Percentiles rank a stretch among this genome's conserved stretches.
phyloP scores from a whole-genome alignment of 2,797 vertebrate species.

The Uromys caudimaculatus region DNA sequence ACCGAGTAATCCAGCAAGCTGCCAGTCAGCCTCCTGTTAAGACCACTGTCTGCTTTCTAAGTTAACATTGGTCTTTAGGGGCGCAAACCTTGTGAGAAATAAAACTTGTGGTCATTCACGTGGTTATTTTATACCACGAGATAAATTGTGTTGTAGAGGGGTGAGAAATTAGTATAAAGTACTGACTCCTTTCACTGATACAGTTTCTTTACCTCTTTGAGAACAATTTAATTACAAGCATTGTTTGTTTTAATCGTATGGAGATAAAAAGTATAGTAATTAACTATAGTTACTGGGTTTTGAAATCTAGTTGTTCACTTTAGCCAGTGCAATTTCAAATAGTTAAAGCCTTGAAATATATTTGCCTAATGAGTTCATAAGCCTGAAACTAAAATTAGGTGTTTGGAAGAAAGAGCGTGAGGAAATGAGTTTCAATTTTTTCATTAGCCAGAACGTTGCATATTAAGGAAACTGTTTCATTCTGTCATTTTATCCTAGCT shows the following conservation, averaged over 20 bases:
- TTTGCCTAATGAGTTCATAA: constrained; percentile 65
- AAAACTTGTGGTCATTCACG: constrained; percentile 8
- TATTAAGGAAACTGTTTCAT: constrained; percentile 49
- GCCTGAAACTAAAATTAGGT: constrained; percentile 58
- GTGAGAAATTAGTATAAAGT: neutral
- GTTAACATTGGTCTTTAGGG: constrained; percentile 14
- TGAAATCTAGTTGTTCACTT: constrained; percentile 61
- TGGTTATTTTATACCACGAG: neutral
- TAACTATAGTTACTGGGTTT: constrained; percentile 54
- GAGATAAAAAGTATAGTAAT: constrained; percentile 46
- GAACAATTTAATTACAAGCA: constrained; percentile 62
- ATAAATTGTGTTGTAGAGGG: constrained; percentile 7
- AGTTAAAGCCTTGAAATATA: constrained; percentile 62
- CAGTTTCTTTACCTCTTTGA: neutral
- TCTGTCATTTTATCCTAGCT: constrained; percentile 55
- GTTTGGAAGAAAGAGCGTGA: constrained; percentile 61
- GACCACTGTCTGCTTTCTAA: constrained; percentile 59
- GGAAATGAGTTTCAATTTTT: constrained; percentile 54
- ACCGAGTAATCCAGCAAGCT: constrained; percentile 27
- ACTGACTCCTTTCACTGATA: neutral
- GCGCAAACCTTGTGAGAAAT: constrained; percentile 54
- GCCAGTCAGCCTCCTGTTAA: constrained; percentile 2
- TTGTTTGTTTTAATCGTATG: constrained; percentile 3
- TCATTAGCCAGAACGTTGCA: constrained; percentile 56
- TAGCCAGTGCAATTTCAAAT: constrained; percentile 59